Percentiles rank a stretch among this genome's conserved stretches.
Evolutionary conservation across 2,888 invertebrate species (phyloP).

Genomic region (Cistogaster globosa): DNA sequence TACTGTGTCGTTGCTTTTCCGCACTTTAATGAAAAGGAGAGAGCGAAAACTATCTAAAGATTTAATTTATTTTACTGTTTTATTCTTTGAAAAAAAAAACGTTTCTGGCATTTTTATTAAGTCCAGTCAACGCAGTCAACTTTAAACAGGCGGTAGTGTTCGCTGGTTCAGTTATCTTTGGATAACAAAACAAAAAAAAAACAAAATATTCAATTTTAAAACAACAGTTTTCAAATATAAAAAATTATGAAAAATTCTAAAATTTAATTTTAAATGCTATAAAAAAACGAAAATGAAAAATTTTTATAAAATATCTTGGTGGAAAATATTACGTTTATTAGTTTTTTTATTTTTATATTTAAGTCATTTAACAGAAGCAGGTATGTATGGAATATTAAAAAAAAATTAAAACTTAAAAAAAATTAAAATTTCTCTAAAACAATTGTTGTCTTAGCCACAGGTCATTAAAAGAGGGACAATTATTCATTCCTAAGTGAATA

Average conservation of each 20-base stretch:
- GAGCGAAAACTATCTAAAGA: neutral
- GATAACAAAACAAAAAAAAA: neutral
- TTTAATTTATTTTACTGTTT: conserved; percentile 31
- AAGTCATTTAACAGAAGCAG: conserved; percentile 56
- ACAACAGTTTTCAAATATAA: neutral
- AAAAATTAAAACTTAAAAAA: neutral
- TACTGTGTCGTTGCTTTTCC: neutral
- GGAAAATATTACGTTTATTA: conserved; percentile 47
- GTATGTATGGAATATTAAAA: conserved; percentile 31
- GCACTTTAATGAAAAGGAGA: neutral
- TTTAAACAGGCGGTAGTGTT: conserved; percentile 37
- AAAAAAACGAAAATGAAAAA: conserved; percentile 64
- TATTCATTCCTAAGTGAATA: no score
- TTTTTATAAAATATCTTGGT: conserved; percentile 31
- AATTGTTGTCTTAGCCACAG: no score
- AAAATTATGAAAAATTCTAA: conserved; percentile 20
- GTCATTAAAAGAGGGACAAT: no score
- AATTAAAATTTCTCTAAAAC: neutral
- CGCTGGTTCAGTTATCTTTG: neutral
- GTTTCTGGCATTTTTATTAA: conserved; percentile 15
- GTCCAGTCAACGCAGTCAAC: conserved; percentile 17
- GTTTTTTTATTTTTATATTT: conserved; percentile 49
- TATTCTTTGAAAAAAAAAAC: neutral
- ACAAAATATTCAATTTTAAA: conserved; percentile 11
- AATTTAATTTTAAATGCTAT: conserved; percentile 45